Evolutionary conservation across 1,140 invertebrate species (phyloP).

Genomic region (Agrilus planipennis): DNA sequence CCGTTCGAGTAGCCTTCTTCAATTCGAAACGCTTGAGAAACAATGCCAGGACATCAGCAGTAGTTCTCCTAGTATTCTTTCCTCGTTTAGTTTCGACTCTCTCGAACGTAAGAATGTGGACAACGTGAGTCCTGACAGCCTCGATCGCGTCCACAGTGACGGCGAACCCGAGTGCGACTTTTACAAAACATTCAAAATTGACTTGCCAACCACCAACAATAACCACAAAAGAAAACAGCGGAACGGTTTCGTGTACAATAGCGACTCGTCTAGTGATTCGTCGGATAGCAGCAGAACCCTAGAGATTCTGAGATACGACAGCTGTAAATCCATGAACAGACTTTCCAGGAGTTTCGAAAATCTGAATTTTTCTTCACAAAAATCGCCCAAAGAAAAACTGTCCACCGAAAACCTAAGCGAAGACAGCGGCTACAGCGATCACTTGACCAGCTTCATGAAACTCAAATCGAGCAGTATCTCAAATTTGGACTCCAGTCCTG

Average conservation of each 20-base stretch:
- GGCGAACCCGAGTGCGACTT: conserved; percentile 23
- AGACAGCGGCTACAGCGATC: conserved; percentile 61
- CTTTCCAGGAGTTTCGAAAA: conserved; percentile 40
- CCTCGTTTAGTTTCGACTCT: conserved; percentile 44
- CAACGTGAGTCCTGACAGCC: conserved; percentile 40
- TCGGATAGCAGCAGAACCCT: conserved; percentile 28
- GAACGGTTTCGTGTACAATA: conserved; percentile 21
- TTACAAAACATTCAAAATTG: conserved; percentile 24
- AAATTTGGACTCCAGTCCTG: conserved; percentile 21
- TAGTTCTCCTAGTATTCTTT: conserved; percentile 36
- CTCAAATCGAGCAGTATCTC: conserved; percentile 36
- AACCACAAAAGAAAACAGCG: conserved; percentile 11
- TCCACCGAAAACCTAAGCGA: conserved; percentile 62
- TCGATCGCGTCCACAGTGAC: conserved; percentile 29
- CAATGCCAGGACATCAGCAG: conserved; percentile 42
- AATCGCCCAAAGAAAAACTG: conserved; percentile 36
- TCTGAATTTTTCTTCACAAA: conserved; percentile 22
- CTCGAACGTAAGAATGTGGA: conserved; percentile 36
- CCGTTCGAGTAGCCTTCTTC: conserved; percentile 62
- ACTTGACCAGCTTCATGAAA: conserved; percentile 32
- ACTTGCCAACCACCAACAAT: conserved; percentile 15
- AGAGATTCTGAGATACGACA: conserved; percentile 18
- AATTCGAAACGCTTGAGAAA: conserved; percentile 67
- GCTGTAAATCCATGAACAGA: conserved; percentile 25
- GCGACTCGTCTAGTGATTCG: conserved; percentile 17